A percentile compares a stretch with the other conserved stretches of the same genome.
phyloP scores from a whole-genome alignment of 2,888 invertebrate genomes.

The Polydrusus tereticollis region DNA sequence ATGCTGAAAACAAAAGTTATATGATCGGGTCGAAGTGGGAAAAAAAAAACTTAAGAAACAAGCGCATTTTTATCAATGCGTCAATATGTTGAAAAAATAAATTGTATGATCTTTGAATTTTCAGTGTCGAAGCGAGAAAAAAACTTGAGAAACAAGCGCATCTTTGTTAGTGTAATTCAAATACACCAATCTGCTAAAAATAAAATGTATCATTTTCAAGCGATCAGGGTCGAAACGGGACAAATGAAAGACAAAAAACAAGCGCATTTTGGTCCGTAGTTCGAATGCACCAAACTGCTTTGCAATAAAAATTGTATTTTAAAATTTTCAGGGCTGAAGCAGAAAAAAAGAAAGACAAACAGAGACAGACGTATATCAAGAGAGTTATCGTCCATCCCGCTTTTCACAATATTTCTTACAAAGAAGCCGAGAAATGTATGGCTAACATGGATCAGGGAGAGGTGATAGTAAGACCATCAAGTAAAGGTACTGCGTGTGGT shows the following conservation, averaged over 20 bases:
- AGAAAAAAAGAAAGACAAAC: slow-evolving; percentile 86
- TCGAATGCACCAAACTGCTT: background rate
- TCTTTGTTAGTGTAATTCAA: too few species aligned
- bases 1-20: too few species aligned
- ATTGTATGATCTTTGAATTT: too few species aligned
- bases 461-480: slow-evolving; percentile 95
- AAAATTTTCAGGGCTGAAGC: slow-evolving; percentile 74
- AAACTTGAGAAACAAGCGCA: too few species aligned
- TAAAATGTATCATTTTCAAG: too few species aligned
- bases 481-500: slow-evolving; percentile 82
- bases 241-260: background rate
- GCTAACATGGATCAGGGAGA: slow-evolving; percentile 96
- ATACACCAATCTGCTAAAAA: too few species aligned
- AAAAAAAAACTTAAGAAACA: too few species aligned
- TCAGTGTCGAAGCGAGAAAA: too few species aligned
- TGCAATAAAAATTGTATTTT: background rate
- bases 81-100: too few species aligned
- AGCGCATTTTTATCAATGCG: too few species aligned
- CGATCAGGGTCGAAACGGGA: too few species aligned
- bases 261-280: background rate
- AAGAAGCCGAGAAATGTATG: slow-evolving; percentile 93
- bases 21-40: too few species aligned
- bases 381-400: slow-evolving; percentile 97
- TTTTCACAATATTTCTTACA: slow-evolving; percentile 96
- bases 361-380: slow-evolving; percentile 90